Base-by-base conservation (phyloP, 1,140 invertebrate species). In the Drosophila seguyi region DNA sequence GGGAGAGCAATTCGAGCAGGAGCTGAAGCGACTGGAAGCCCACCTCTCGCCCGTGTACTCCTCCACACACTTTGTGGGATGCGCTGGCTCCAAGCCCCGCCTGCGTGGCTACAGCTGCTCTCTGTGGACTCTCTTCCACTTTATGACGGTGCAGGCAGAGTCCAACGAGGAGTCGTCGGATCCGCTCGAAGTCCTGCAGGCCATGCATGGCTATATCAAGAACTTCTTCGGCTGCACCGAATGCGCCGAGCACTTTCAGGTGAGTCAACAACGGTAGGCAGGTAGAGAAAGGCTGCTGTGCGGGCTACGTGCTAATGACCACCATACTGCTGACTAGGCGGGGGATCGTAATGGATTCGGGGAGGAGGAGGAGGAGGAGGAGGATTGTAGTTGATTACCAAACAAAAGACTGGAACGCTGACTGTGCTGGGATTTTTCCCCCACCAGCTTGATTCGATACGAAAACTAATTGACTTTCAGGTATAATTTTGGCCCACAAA, bases 41-140 rank as follows among this genome's bases (percentile, higher is more conserved):
- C 39, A 84, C 8, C 29, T 75, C 5, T 50, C 34, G 4, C 77
- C 79, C 4, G 63, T 92, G 13, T 92, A 81, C 60, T 91, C 92
- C 0, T 67, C 83, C 11, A 81, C 45, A 8, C 75, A 82, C n/a
- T 92, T 60, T 62, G 94, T 97, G 52, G 96, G 95, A 13, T 99
- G 99, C 92, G 94, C 94, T 81, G 80, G 75, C 8, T 92, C 88
- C 6, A 93, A 94, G 45, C 92, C 95, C 2, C 93, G 94, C 38
- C 95, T 94, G 52, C 94, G 99, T 50, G 98, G 98, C n/a, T 99
- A 98, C 92, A 97, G 98, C 1, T 99, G 99, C 93, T 96, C 97
- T 1, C 93, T 99, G 16, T 99, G 99, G 99, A 97, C 95, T 38
- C 93, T 99, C 63, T 99, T 99, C 92, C 99, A 99, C 91, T 97